Base-by-base conservation (phyloP, 2,888 invertebrate genomes). In the Eupithecia subfuscata region DNA sequence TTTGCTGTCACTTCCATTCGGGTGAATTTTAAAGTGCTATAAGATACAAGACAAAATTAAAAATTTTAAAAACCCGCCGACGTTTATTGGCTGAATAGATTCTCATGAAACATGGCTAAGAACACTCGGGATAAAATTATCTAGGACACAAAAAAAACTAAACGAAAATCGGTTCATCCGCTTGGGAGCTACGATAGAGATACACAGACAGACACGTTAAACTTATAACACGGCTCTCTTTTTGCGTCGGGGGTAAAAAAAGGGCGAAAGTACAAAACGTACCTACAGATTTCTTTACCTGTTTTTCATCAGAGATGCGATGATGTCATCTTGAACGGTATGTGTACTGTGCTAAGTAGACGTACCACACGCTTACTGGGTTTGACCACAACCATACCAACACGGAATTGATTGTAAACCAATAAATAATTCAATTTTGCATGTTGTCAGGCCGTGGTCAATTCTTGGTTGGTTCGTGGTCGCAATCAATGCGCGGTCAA, bases 1-100 rank as follows among this genome's bases (percentile, higher is more conserved):
- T 56, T 60, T 56, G 60, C 40, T 70, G 43, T 71, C 71, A 71
- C 65, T 65, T 67, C 18, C 37, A 67, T 67, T 67, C 40, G 22
- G n/a, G 65, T 67, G 65, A 37, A 67, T 67, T 40, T 40, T 40
- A 67, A 67, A 67, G n/a, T 67, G 12, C 25, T 60, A n/a, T n/a
- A n/a, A n/a, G n/a, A n/a, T n/a, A n/a, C n/a, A n/a, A n/a, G n/a
- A n/a, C n/a, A n/a, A n/a, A n/a, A n/a, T n/a, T n/a, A n/a, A n/a
- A n/a, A n/a, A n/a, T n/a, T n/a, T n/a, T n/a, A n/a, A n/a, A n/a
- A n/a, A n/a, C n/a, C n/a, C n/a, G n/a, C n/a, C n/a, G n/a, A n/a
- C n/a, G n/a, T n/a, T n/a, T n/a, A n/a, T n/a, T n/a, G n/a, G n/a
- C n/a, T n/a, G n/a, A n/a, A n/a, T n/a, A n/a, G n/a, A n/a, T n/a